These are phyloP conservation scores for Ochropacha duplaris DNA, from an alignment of 2,888 invertebrate genomes.

Conservation along the genomic window DNA sequence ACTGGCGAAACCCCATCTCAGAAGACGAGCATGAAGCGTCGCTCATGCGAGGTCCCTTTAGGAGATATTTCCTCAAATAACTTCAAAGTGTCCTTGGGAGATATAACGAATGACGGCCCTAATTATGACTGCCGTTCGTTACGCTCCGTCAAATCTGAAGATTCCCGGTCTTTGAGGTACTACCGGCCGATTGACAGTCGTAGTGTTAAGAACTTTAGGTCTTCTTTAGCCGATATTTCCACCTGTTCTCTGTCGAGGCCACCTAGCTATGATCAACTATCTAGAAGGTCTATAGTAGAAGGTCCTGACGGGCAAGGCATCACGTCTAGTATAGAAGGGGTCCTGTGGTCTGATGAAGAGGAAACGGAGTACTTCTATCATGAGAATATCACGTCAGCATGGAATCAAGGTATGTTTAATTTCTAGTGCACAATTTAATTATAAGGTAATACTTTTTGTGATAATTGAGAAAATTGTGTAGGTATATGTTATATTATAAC, in stretches of 20 bases:
- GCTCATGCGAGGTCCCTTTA: constrained; percentile 75
- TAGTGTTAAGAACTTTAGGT: constrained; percentile 73
- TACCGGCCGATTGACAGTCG: constrained; percentile 74
- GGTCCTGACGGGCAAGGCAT: constrained; percentile 62
- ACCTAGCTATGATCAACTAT: constrained; percentile 75
- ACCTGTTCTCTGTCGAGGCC: constrained; percentile 63
- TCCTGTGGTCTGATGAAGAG: constrained; percentile 81
- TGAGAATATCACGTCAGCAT: constrained; percentile 74
- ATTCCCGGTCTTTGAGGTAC: constrained; percentile 55
- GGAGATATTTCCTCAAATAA: constrained; percentile 75
- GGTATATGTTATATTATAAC: too few species aligned
- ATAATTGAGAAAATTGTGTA: too few species aligned
- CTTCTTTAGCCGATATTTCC: constrained; percentile 70
- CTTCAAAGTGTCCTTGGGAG: constrained; percentile 75
- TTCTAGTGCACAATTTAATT: background rate
- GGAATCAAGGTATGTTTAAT: constrained; percentile 74
- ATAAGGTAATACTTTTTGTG: too few species aligned
- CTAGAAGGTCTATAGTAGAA: constrained; percentile 70
- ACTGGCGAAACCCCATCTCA: constrained; percentile 75
- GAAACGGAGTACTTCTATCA: constrained; percentile 80
- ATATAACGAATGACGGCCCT: constrained; percentile 60
- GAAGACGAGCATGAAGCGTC: constrained; percentile 75
- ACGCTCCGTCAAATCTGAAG: constrained; percentile 67
- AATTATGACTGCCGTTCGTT: constrained; percentile 70
- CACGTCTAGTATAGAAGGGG: constrained; percentile 80